These are phyloP conservation scores for Perizoma affinitatum DNA, from an alignment of 2,888 invertebrate genomes.

Conservation along the genomic window DNA sequence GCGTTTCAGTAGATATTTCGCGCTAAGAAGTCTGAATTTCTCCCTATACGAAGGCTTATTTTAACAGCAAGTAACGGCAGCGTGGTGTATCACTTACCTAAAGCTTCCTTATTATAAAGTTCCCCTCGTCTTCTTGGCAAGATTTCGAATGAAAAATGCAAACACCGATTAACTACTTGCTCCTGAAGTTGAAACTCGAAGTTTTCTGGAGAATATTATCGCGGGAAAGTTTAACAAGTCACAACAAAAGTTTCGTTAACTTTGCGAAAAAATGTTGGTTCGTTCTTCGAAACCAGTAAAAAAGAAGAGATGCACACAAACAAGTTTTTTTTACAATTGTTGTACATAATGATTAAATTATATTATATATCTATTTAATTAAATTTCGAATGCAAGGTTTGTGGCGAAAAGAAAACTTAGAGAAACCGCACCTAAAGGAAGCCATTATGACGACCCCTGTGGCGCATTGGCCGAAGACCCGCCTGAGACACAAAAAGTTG, in stretches of 20 bases:
- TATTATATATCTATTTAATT: too few species aligned
- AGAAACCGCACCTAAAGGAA: conserved; percentile 33
- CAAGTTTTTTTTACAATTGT: too few species aligned
- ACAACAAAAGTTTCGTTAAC: conserved; percentile 37
- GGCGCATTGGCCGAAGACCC: too few species aligned
- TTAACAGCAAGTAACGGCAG: too few species aligned
- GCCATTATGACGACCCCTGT: conserved; percentile 15
- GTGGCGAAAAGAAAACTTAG: conserved; percentile 33
- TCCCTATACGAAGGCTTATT: too few species aligned
- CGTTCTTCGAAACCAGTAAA: conserved; percentile 8
- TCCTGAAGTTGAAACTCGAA: conserved; percentile 41
- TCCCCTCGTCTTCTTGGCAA: conserved; percentile 33
- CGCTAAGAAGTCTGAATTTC: too few species aligned
- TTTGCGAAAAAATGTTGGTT: conserved; percentile 24
- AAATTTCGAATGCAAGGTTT: conserved; percentile 25
- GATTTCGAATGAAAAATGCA: conserved; percentile 46
- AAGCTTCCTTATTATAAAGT: conserved; percentile 3
- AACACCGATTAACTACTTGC: conserved; percentile 43
- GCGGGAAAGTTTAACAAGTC: conserved; percentile 42
- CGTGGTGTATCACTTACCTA: neutral
- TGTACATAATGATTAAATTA: too few species aligned
- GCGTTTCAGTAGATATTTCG: too few species aligned
- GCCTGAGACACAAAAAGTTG: too few species aligned
- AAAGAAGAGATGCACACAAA: too few species aligned
- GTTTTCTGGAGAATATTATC: conserved; percentile 48